Base-by-base conservation (phyloP, 2,888 invertebrate species). In the Pyrgus malvae region DNA sequence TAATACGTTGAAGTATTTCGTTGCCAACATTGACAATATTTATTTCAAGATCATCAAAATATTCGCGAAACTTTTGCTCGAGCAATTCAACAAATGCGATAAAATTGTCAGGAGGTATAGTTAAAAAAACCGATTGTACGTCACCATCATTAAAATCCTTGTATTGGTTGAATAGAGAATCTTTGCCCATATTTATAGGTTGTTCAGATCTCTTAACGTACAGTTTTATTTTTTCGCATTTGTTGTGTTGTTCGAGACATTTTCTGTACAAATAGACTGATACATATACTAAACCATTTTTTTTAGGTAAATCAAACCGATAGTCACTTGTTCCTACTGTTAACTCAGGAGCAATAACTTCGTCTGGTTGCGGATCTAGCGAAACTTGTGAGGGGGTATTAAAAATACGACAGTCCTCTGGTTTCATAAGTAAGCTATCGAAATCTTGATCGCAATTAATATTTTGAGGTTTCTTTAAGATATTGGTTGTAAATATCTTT, bases 61-160 rank as follows among this genome's bases (percentile, higher is more conserved):
- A 37, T 37, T 37, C 37, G 37, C 37, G 37, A 37, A 37, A 37
- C 16, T 37, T 37, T 9, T 37, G 17, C 37, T 37, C 17, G 16
- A 37, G 37, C 37, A 37, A 37, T 37, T 37, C 17, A 37, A 17
- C 37, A 37, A 37, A 37, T 37, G 16, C 17, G 37, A 12, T 17
- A 17, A 37, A 37, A 3, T 17, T 37, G 17, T 17, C 37, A 37
- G 37, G 37, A 37, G 37, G 37, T 37, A 37, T 37, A 16, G 17
- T 37, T 17, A 27, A 27, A 27, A 27, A 27, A 2, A 6, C 25
- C 7, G 25, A 27, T 27, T 27, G 3, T 2, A 27, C 25, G 9
- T 9, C 1, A 27, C 25, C 25, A 2, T 27, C 25, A 27, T 27
- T 27, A 27, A 27, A 27, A 27, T 27, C 25, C 7, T 27, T 27